These are phyloP conservation scores for Miltochrista miniata DNA, from an alignment of 2,888 invertebrate genomes.

Conservation along the genomic window DNA sequence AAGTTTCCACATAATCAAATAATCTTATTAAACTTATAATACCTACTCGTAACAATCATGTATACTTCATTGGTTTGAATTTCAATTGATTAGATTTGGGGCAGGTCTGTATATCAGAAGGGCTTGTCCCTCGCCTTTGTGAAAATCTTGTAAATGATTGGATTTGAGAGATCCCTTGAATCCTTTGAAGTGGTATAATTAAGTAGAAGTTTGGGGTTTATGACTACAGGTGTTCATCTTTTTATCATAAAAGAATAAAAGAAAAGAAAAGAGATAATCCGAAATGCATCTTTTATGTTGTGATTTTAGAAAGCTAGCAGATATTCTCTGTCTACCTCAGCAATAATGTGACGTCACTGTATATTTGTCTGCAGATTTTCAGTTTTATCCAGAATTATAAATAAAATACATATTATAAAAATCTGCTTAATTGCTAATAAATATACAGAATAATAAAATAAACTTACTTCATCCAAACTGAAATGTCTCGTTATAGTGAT, in stretches of 20 bases:
- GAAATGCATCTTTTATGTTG: too few relatives aligned
- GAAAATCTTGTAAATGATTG: slow-evolving; percentile 16
- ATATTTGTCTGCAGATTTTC: too few relatives aligned
- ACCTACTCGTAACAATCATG: too few relatives aligned
- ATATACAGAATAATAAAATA: not conserved
- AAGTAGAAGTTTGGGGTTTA: not conserved
- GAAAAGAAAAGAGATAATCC: too few relatives aligned
- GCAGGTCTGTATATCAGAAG: slow-evolving; percentile 11
- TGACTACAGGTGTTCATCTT: not conserved
- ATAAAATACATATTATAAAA: too few relatives aligned
- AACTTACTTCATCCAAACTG: slow-evolving; percentile 79
- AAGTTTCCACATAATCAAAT: not conserved
- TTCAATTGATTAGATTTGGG: slow-evolving; percentile 26
- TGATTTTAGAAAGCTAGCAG: too few relatives aligned
- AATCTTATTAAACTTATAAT: not conserved
- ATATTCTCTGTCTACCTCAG: too few relatives aligned
- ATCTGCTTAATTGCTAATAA: not conserved
- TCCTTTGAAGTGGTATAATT: slow-evolving; percentile 14
- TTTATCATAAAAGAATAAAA: not conserved
- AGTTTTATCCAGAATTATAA: too few relatives aligned
- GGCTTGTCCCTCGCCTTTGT: slow-evolving; percentile 14
- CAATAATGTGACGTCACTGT: too few relatives aligned
- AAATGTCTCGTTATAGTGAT: slow-evolving; percentile 76
- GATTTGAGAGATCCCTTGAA: slow-evolving; percentile 14
- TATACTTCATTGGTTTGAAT: slow-evolving; percentile 7